These are phyloP conservation scores for Latrodectus elegans DNA, from an alignment of 2,888 invertebrate species.

Conservation along the genomic window DNA sequence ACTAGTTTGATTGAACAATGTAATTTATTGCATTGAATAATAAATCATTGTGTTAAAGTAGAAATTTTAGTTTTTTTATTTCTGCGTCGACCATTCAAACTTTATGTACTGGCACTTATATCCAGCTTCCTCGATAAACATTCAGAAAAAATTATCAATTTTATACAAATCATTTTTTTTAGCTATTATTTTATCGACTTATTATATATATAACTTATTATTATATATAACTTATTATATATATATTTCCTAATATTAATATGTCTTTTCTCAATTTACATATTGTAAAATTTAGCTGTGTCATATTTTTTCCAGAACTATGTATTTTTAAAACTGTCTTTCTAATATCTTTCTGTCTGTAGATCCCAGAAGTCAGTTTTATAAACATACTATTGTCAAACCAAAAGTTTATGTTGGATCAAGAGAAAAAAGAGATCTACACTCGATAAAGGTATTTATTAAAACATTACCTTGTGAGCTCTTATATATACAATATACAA, in stretches of 20 bases:
- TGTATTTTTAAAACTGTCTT: neutral
- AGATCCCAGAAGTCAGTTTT: slow-evolving; percentile 64
- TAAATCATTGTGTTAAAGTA: no score
- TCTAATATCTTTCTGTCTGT: slow-evolving; percentile 4
- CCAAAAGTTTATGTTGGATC: slow-evolving; percentile 40
- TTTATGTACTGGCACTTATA: no score
- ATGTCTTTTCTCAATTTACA: neutral
- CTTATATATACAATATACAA: no score
- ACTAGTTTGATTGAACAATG: no score
- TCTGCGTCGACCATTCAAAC: no score
- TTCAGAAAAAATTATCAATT: no score
- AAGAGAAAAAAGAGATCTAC: slow-evolving; percentile 57
- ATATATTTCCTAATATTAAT: neutral
- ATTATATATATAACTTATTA: neutral
- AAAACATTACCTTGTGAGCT: no score
- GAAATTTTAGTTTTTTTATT: no score
- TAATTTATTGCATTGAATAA: no score
- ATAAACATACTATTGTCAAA: slow-evolving; percentile 49
- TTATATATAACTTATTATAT: neutral
- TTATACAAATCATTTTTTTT: no score
- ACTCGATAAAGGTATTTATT: slow-evolving; percentile 41
- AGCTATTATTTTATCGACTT: neutral
- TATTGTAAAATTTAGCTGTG: neutral
- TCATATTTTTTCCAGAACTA: neutral
- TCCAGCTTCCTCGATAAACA: no score